Conservation (phyloP, 2,888 invertebrate species). For the Rosalia funebris region DNA sequence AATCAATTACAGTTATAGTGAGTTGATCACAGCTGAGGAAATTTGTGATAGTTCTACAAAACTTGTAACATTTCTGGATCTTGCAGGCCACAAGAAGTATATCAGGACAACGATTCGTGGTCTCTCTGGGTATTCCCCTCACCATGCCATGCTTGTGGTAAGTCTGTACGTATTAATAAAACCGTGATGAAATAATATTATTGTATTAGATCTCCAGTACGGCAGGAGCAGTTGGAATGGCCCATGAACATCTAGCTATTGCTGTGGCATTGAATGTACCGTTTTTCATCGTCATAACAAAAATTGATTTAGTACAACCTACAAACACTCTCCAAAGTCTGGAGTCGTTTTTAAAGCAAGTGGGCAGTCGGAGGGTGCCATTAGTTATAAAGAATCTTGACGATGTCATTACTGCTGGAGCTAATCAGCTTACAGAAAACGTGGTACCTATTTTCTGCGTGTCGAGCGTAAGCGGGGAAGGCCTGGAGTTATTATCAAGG, state of each 20-base stretch:
- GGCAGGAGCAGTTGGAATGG: constrained; percentile 83
- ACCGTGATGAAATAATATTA: not conserved
- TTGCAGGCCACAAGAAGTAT: constrained; percentile 97
- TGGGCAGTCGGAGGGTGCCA: constrained; percentile 74
- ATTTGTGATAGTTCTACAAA: constrained; percentile 94
- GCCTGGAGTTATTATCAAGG: constrained; percentile 82
- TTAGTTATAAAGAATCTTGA: constrained; percentile 74
- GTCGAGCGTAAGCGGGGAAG: constrained; percentile 89
- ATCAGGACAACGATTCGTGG: constrained; percentile 95
- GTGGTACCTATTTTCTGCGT: constrained; percentile 86
- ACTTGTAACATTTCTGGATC: constrained; percentile 92
- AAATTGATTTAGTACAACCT: constrained; percentile 85
- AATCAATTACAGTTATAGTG: constrained; percentile 88
- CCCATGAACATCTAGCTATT: constrained; percentile 91
- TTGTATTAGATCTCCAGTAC: constrained; percentile 77
- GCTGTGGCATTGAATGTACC: constrained; percentile 85
- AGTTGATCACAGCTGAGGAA: constrained; percentile 90
- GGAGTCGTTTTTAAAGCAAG: constrained; percentile 72
- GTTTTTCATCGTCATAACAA: constrained; percentile 93
- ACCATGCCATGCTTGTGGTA: constrained; percentile 88
- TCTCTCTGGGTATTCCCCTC: constrained; percentile 91
- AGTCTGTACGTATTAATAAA: constrained; percentile 53
- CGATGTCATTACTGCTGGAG: constrained; percentile 80
- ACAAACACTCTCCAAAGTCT: constrained; percentile 68
- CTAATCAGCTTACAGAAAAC: constrained; percentile 72